Evolutionary conservation across 2,888 invertebrate genomes (phyloP).

Genomic region (Lycophotia porphyrea): DNA sequence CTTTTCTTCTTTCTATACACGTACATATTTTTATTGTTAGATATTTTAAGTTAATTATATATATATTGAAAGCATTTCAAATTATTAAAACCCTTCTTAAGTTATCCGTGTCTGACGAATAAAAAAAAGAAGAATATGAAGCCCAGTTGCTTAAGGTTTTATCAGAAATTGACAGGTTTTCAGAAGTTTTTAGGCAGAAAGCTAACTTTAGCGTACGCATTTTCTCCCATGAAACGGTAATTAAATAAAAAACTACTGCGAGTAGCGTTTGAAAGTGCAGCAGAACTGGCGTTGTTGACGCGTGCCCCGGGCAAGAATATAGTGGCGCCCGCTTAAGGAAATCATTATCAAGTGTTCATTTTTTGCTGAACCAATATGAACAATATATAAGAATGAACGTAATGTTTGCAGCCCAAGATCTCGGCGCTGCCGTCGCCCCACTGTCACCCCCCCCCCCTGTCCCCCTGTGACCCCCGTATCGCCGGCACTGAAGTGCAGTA

Average conservation of each 20-base stretch:
- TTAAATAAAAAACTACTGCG: neutral
- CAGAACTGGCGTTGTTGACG: too few relatives aligned
- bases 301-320: too few relatives aligned
- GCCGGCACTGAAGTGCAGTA: slow-evolving; percentile 11
- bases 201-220: neutral
- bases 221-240: neutral
- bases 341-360: too few relatives aligned
- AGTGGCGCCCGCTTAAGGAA: too few relatives aligned
- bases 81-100: neutral
- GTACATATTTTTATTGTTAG: neutral
- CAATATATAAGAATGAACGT: too few relatives aligned
- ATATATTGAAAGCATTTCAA: neutral
- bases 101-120: neutral
- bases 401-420: too few relatives aligned
- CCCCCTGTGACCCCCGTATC: too few relatives aligned
- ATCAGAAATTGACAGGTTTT: slow-evolving; percentile 1
- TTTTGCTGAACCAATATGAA: too few relatives aligned
- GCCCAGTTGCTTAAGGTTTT: neutral
- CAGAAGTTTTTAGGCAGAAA: neutral
- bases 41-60: neutral
- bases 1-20: neutral
- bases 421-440: too few relatives aligned
- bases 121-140: neutral
- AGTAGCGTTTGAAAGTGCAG: neutral
- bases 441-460: too few relatives aligned